Evolutionary conservation across 92 coral and sea anemone species (phyloP).

Genomic region (Desmophyllum pertusum): DNA sequence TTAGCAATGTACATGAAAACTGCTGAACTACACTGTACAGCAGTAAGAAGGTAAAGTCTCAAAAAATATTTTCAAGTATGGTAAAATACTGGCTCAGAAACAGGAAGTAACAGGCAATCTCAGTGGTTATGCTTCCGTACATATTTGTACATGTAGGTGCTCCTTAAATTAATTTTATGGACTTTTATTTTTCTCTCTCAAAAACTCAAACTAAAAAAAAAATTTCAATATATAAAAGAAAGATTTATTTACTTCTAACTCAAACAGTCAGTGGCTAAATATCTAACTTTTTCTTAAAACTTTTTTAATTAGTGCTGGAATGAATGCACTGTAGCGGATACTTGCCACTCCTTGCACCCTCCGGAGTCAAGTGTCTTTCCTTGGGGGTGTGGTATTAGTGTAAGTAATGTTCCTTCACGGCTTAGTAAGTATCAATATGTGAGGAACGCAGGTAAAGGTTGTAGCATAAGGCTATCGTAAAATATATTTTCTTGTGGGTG

Average conservation of each 20-base stretch:
- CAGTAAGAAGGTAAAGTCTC: background rate
- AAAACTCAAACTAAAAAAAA: no score
- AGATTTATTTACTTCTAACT: background rate
- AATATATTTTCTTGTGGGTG: background rate
- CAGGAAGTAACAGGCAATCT: background rate
- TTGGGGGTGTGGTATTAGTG: slow-evolving; percentile 60
- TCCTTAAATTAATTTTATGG: no score
- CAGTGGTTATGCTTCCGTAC: background rate
- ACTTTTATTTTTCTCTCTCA: background rate
- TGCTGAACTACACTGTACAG: no score
- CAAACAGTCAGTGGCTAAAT: background rate
- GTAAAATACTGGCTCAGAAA: background rate
- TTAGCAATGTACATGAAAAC: no score
- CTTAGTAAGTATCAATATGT: slow-evolving; percentile 73
- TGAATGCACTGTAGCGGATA: slow-evolving; percentile 76
- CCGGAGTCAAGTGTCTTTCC: slow-evolving; percentile 95
- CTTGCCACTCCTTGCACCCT: slow-evolving; percentile 99
- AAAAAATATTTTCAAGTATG: background rate
- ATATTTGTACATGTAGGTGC: background rate
- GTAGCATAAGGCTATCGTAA: background rate
- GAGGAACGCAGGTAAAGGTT: slow-evolving; percentile 87
- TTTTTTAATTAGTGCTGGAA: slow-evolving; percentile 61
- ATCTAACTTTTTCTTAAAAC: slow-evolving; percentile 60
- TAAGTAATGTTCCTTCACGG: slow-evolving; percentile 73
- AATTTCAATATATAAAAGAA: background rate